phyloP scores from a whole-genome alignment of 2,113 vertebrate genomes.

The Trochalopteron elliotii region DNA sequence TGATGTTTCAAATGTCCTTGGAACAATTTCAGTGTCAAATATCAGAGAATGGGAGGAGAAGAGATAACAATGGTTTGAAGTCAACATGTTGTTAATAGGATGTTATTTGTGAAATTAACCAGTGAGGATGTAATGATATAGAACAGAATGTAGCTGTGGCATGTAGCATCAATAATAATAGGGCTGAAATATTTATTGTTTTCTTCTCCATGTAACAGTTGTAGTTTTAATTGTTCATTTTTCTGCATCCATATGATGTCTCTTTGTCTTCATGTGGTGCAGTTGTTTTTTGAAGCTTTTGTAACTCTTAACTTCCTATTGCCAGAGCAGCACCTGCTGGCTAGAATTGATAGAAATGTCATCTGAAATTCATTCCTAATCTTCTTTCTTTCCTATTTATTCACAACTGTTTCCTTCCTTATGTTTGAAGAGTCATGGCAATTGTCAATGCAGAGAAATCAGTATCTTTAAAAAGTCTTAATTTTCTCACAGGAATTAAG shows the following conservation, averaged over 20 bases:
- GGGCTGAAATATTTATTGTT: not conserved
- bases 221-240: not conserved
- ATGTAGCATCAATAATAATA: not conserved
- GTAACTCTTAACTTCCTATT: not conserved
- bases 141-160: not conserved
- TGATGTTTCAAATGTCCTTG: not conserved
- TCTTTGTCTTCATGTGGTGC: slow-evolving; percentile 3
- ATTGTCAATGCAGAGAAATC: not conserved
- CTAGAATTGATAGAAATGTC: slow-evolving; percentile 10
- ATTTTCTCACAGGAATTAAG: not conserved
- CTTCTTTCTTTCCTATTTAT: not conserved
- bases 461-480: not conserved
- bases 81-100: not conserved
- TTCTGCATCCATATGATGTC: not conserved
- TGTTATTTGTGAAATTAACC: not conserved
- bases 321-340: slow-evolving; percentile 65
- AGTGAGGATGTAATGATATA: not conserved
- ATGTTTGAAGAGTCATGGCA: not conserved
- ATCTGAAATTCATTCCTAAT: not conserved
- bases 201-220: not conserved
- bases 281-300: not conserved
- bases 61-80: not conserved
- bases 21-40: not conserved
- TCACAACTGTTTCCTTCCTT: not conserved
- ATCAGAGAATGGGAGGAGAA: not conserved